Conservation (phyloP, 2,113 vertebrate genomes). For the Ceuthmochares aereus region DNA sequence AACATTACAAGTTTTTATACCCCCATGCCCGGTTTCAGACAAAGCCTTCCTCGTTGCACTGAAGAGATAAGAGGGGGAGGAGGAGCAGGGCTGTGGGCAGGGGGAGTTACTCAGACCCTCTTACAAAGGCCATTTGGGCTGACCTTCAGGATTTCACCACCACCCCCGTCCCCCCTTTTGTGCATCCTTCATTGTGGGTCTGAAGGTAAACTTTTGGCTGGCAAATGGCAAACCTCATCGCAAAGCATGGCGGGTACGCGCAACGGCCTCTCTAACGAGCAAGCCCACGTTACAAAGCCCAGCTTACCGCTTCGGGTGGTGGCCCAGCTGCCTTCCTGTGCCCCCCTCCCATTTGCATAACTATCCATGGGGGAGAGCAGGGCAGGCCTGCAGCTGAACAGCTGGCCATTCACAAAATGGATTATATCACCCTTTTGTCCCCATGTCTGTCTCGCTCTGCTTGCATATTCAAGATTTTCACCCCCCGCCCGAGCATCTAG, state of each 20-base stretch:
- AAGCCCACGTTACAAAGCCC: background rate
- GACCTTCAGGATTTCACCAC: background rate
- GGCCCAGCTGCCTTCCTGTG: slow-evolving; percentile 15
- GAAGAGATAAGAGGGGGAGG: background rate
- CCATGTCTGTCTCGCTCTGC: background rate
- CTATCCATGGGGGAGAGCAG: background rate
- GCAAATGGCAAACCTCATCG: background rate
- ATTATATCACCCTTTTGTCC: slow-evolving; percentile 34
- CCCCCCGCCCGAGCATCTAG: background rate
- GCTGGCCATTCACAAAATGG: slow-evolving; percentile 19
- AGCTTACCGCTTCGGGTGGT: background rate
- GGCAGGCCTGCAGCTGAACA: background rate
- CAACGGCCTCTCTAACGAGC: rapidly evolving
- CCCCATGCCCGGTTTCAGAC: rapidly evolving
- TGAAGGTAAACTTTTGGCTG: background rate
- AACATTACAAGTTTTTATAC: background rate
- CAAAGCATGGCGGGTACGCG: rapidly evolving
- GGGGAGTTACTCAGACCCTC: no score
- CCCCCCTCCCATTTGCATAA: background rate
- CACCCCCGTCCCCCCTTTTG: no score
- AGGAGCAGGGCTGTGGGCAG: background rate
- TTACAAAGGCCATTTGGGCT: background rate
- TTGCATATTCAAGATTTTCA: background rate
- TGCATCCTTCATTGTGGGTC: no score
- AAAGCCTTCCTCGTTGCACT: background rate